Percentiles rank a stretch among this genome's conserved stretches.
These are phyloP conservation scores for Helarctos malayanus DNA, from an alignment of 2,797 vertebrate genomes.

Conservation along the genomic window DNA sequence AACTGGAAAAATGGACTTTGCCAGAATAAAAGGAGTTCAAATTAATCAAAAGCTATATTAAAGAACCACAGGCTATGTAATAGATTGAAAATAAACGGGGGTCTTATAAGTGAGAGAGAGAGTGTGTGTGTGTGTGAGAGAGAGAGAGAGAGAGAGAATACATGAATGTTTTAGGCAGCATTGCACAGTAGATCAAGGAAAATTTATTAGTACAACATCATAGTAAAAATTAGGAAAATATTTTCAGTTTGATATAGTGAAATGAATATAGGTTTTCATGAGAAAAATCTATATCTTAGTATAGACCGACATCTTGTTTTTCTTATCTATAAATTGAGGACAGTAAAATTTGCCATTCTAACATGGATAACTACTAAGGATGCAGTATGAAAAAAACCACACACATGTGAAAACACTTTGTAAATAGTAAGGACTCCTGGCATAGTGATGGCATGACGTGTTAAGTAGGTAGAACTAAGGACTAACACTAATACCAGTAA, in stretches of 20 bases:
- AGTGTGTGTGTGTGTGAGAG: background rate
- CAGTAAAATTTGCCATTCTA: background rate
- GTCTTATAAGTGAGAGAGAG: background rate
- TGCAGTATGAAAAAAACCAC: background rate
- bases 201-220: background rate
- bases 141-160: background rate
- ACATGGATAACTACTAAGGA: background rate
- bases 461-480: background rate
- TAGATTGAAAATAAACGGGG: background rate
- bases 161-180: background rate
- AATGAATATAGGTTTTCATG: background rate
- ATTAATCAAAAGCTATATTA: slow-evolving; percentile 11
- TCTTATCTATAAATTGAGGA: background rate
- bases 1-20: background rate
- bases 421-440: background rate
- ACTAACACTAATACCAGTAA: background rate
- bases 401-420: background rate
- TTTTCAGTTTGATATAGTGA: background rate
- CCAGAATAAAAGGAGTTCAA: slow-evolving; percentile 9
- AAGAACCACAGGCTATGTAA: slow-evolving; percentile 22
- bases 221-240: background rate
- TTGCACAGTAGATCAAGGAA: background rate
- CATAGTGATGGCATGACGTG: background rate
- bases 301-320: background rate
- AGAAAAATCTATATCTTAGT: background rate